A percentile compares a stretch with the other conserved stretches of the same genome.
These are phyloP conservation scores for Delichon dasypus DNA, from an alignment of 2,797 vertebrate species.

Conservation along the genomic window DNA sequence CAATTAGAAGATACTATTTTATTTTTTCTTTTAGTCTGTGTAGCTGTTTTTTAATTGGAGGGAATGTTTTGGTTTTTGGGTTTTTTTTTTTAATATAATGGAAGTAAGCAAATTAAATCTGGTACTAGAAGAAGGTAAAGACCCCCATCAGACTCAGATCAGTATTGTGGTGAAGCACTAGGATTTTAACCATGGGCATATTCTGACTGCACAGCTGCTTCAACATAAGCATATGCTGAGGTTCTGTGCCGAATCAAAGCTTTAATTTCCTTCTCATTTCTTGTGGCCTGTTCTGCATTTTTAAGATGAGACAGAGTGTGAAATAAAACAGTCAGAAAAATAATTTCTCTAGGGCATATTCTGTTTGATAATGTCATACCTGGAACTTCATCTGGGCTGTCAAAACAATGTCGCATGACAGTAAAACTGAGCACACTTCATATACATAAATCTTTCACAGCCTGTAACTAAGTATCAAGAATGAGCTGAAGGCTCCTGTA, in stretches of 20 bases:
- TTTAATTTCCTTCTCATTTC: conserved; percentile 33
- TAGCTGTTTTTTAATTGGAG: background rate
- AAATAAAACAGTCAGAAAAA: conserved; percentile 63
- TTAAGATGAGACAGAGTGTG: conserved; percentile 29
- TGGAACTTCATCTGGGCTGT: conserved; percentile 64
- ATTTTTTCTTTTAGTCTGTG: background rate
- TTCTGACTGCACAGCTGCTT: background rate
- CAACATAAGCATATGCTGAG: background rate
- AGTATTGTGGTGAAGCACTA: background rate
- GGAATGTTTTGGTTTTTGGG: too few species aligned
- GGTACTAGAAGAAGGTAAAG: background rate
- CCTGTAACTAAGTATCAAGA: conserved; percentile 2
- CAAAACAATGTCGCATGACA: conserved; percentile 58
- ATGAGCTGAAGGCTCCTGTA: background rate
- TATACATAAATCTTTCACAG: conserved; percentile 55
- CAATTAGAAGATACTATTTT: background rate
- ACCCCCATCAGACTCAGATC: background rate
- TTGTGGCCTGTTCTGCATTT: conserved; percentile 56
- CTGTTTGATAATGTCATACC: conserved; percentile 68
- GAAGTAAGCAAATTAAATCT: background rate
- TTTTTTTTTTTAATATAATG: background rate
- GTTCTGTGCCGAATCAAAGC: background rate
- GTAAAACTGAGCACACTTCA: conserved; percentile 53
- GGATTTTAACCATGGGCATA: background rate
- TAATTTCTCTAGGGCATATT: conserved; percentile 65